phyloP scores from a whole-genome alignment of 2,113 vertebrate species.

The Choloepus hoffmanni region DNA sequence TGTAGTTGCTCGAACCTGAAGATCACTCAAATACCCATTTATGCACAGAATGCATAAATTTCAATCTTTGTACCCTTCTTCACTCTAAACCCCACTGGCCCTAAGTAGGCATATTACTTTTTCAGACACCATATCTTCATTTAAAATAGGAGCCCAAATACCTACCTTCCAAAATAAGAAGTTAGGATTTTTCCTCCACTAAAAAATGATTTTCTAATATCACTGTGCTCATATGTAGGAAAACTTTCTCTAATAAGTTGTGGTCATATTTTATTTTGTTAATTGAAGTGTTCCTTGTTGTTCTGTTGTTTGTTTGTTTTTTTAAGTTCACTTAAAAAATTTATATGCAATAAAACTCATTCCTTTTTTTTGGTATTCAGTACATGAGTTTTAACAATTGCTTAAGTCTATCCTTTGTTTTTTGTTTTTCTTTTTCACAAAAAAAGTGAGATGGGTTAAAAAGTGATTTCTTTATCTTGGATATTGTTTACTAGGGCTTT shows the following conservation, averaged over 20 bases:
- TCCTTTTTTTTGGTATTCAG: background rate
- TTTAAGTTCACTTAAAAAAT: conserved; percentile 5
- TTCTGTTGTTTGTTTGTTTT: background rate
- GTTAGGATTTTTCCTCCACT: background rate
- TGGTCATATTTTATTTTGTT: conserved; percentile 17
- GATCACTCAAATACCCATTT: conserved; percentile 1
- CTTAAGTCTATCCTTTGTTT: background rate
- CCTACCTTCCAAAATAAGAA: background rate
- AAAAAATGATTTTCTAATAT: conserved; percentile 41
- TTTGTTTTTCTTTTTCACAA: background rate
- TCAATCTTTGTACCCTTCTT: background rate
- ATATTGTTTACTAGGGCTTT: background rate
- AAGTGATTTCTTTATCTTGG: conserved; percentile 6
- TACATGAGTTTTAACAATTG: conserved; percentile 1
- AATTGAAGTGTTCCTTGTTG: background rate
- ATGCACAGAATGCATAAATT: background rate
- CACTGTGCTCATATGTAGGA: background rate
- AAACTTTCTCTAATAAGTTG: background rate
- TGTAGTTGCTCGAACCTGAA: background rate
- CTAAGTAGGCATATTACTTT: background rate
- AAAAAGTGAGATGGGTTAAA: conserved; percentile 1
- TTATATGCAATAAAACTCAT: conserved; percentile 1
- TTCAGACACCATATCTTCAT: background rate
- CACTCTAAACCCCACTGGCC: background rate
- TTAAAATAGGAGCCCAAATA: conserved; percentile 7